Percentiles rank a stretch among this genome's conserved stretches.
These are phyloP conservation scores for Pseudocheirus occidentalis DNA, from an alignment of 2,797 vertebrate species.

Conservation along the genomic window DNA sequence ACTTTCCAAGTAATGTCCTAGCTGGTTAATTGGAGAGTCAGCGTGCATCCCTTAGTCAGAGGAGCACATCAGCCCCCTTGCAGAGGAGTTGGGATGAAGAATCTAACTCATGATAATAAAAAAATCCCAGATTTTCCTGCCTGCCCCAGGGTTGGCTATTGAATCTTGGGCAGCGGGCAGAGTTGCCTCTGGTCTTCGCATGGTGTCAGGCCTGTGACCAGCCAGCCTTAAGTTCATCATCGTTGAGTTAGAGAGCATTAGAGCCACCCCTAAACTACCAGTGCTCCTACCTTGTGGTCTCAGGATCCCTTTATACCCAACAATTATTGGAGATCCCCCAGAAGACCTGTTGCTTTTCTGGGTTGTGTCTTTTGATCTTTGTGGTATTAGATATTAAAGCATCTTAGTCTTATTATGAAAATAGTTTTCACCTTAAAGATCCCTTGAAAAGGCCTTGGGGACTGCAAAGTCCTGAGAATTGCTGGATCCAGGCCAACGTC, in stretches of 20 bases:
- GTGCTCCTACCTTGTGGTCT: background rate
- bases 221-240: too few relatives aligned
- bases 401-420: too few relatives aligned
- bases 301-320: background rate
- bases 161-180: background rate
- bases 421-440: background rate
- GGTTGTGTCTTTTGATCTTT: background rate
- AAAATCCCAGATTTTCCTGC: constrained; percentile 24
- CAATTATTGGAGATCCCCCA: background rate
- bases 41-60: background rate
- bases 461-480: background rate
- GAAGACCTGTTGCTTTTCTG: background rate
- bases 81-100: background rate
- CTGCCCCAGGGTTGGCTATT: constrained; percentile 33
- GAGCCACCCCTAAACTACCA: background rate
- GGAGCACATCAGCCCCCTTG: too few relatives aligned
- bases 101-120: constrained; percentile 22
- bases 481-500: background rate
- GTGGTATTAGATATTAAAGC: background rate
- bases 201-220: constrained; percentile 25
- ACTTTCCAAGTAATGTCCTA: constrained; percentile 34
- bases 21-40: constrained; percentile 16
- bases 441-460: background rate
- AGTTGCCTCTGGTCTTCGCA: background rate
- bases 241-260: too few relatives aligned